Evolutionary conservation across 2,797 vertebrate species (phyloP).

Genomic region (Gymnoscopelus microlampas): DNA sequence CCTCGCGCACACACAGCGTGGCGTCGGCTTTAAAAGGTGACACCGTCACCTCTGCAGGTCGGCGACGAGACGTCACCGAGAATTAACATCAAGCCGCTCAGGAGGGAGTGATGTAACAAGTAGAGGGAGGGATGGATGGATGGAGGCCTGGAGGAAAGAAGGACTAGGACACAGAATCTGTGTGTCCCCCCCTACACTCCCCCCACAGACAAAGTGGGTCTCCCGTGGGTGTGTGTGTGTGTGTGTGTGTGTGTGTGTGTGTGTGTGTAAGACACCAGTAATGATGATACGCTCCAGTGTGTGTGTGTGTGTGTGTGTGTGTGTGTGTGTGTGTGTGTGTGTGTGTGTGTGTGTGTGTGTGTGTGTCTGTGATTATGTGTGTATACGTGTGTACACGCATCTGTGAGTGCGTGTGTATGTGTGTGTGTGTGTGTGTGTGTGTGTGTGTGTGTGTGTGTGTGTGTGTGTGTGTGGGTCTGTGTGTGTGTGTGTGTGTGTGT

Average conservation of each 20-base stretch:
- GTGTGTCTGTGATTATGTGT: not conserved
- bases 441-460: not conserved
- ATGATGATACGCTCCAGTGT: too few relatives aligned
- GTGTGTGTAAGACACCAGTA: not conserved
- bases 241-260: not conserved
- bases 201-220: not conserved
- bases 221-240: too few relatives aligned
- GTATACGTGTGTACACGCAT: not conserved
- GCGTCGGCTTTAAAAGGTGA: conserved; percentile 42
- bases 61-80: conserved; percentile 36
- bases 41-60: conserved; percentile 34
- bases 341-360: not conserved
- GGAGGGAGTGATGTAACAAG: conserved; percentile 20
- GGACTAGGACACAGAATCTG: not conserved
- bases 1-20: conserved; percentile 8
- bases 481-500: not conserved
- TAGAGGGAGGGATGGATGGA: conserved; percentile 14
- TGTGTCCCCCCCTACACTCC: not conserved
- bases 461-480: not conserved
- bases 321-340: too few relatives aligned
- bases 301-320: not conserved
- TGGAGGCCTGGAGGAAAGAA: not conserved
- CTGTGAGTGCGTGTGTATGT: too few relatives aligned
- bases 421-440: too few relatives aligned
- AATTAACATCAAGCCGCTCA: conserved; percentile 46